phyloP scores from a whole-genome alignment of 64 coral and sea anemone species.

The Dendrophyllia cribrosa region DNA sequence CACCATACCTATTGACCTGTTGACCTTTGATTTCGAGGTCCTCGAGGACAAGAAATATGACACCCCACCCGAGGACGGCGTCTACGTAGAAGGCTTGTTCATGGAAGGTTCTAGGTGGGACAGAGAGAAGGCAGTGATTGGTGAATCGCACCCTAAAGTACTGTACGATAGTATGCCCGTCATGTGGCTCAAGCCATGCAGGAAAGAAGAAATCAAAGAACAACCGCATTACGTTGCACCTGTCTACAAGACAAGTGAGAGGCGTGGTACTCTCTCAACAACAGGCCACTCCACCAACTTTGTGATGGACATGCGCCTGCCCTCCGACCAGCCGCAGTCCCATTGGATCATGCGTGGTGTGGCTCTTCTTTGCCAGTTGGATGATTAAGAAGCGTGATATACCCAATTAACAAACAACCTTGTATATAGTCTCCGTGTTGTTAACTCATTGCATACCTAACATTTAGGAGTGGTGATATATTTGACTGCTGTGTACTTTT shows the following conservation, averaged over 20 bases:
- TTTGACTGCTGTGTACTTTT: no score
- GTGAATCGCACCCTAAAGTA: constrained; percentile 90
- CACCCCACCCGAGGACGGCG: constrained; percentile 93
- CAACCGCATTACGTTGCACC: constrained; percentile 91
- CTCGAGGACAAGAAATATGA: constrained; percentile 93
- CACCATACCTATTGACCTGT: constrained; percentile 95
- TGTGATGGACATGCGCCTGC: constrained; percentile 99
- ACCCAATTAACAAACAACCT: neutral
- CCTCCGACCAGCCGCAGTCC: constrained; percentile 95
- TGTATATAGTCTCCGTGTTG: constrained; percentile 4
- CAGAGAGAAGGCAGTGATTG: constrained; percentile 78
- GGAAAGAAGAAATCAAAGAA: constrained; percentile 90
- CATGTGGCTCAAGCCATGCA: constrained; percentile 96
- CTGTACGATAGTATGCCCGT: constrained; percentile 90
- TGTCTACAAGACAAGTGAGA: constrained; percentile 98
- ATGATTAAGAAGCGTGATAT: constrained; percentile 62
- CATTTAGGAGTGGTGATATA: no score
- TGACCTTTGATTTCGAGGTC: constrained; percentile 93
- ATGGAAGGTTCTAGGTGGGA: constrained; percentile 97
- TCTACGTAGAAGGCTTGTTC: constrained; percentile 92
- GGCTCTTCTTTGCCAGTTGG: constrained; percentile 95
- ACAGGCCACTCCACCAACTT: constrained; percentile 99
- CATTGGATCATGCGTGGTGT: constrained; percentile 99
- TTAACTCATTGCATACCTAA: no score
- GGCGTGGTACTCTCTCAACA: constrained; percentile 95